phyloP scores from a whole-genome alignment of 2,113 vertebrate species.

The Oreotrochilus melanogaster region DNA sequence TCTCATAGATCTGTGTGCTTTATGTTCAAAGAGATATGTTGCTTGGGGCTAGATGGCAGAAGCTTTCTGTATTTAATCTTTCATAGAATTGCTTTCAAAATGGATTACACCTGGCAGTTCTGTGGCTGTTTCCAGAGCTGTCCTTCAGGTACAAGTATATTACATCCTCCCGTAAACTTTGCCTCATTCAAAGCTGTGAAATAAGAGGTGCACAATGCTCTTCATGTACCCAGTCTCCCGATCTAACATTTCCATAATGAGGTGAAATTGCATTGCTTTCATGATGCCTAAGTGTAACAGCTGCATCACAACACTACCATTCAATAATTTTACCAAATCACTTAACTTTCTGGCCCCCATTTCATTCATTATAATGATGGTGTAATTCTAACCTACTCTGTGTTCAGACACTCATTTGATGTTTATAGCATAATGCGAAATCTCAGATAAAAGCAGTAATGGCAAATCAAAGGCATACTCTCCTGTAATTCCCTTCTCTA shows the following conservation, averaged over 20 bases:
- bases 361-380: not conserved
- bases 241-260: not conserved
- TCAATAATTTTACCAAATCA: not conserved
- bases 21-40: not conserved
- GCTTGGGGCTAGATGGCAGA: not conserved
- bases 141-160: not conserved
- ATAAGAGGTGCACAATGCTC: not conserved
- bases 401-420: not conserved
- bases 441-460: conserved; percentile 16
- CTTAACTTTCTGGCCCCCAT: not conserved
- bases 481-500: not conserved
- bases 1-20: not conserved
- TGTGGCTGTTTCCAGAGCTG: not conserved
- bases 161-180: not conserved
- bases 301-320: not conserved
- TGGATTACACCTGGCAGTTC: not conserved
- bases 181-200: not conserved
- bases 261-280: conserved; percentile 6
- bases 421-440: not conserved
- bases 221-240: not conserved
- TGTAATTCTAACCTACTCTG: not conserved
- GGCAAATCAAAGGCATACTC: conserved; percentile 17
- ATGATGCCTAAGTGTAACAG: not conserved
- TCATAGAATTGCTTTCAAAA: not conserved
- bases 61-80: conserved; percentile 11